Percentiles rank a stretch among this genome's conserved stretches.
Conservation (phyloP, 23 tunicate species). For the Trididemnum clinides region DNA sequence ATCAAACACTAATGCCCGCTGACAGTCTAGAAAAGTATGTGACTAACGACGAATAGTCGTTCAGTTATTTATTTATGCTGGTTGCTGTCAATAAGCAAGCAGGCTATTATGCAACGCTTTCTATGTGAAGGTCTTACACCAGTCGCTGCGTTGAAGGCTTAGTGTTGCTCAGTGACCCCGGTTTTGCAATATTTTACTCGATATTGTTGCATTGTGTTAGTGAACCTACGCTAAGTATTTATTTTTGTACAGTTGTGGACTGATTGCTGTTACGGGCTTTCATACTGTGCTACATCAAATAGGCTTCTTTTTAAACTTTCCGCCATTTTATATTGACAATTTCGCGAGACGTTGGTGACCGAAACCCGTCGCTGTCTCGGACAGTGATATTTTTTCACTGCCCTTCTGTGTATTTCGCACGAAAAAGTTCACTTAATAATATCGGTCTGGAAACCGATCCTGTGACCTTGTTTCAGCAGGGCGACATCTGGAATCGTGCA, state of each 20-base stretch:
- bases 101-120: background rate
- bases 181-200: too few relatives aligned
- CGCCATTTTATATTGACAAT: too few relatives aligned
- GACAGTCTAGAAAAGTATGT: constrained; percentile 61
- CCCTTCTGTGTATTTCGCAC: constrained; percentile 19
- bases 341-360: too few relatives aligned
- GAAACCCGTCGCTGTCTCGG: too few relatives aligned
- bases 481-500: too few relatives aligned
- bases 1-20: constrained; percentile 16
- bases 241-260: constrained; percentile 26
- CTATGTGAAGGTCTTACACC: too few relatives aligned
- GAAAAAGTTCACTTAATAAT: background rate
- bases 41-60: constrained; percentile 45
- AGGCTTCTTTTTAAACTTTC: background rate
- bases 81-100: background rate
- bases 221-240: constrained; percentile 6
- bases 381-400: constrained; percentile 13
- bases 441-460: background rate
- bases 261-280: background rate
- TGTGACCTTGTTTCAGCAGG: background rate
- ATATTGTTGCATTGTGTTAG: background rate
- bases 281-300: background rate
- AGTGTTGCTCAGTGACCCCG: too few relatives aligned
- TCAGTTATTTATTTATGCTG: constrained; percentile 6
- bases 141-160: too few relatives aligned